These are phyloP conservation scores for Neolamprologus kungweensis DNA, from an alignment of 2,113 vertebrate genomes.

Conservation along the genomic window DNA sequence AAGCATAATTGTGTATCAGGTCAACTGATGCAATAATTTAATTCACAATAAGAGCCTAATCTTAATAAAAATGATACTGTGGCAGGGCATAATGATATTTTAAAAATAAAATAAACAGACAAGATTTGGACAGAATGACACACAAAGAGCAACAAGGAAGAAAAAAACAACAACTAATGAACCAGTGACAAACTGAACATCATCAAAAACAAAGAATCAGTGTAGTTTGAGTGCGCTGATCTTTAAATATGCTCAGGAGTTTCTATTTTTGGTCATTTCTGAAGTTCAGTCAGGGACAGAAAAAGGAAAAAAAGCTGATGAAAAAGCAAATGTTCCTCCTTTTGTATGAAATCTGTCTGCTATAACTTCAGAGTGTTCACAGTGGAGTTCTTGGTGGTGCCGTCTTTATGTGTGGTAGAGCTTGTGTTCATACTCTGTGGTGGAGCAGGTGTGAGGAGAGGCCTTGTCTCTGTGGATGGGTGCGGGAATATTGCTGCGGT, in stretches of 20 bases:
- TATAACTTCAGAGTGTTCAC: neutral
- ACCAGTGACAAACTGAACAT: neutral
- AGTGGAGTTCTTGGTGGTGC: neutral
- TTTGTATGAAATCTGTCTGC: neutral
- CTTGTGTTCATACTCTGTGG: conserved; percentile 63
- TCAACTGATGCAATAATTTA: conserved; percentile 74
- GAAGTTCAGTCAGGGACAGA: neutral
- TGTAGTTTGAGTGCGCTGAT: neutral
- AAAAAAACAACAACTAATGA: neutral
- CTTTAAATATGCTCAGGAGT: conserved; percentile 14
- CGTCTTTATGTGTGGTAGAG: conserved; percentile 40
- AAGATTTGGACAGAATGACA: neutral
- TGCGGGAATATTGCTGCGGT: conserved; percentile 31
- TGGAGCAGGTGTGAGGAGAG: conserved; percentile 42
- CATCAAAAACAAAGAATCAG: neutral
- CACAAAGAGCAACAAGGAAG: neutral
- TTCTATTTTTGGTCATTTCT: neutral
- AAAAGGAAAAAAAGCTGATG: neutral
- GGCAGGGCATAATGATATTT: conserved; percentile 1
- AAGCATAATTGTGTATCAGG: conserved; percentile 51
- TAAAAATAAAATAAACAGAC: neutral
- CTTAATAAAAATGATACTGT: conserved; percentile 31
- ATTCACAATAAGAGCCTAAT: conserved; percentile 26
- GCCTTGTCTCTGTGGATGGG: conserved; percentile 58
- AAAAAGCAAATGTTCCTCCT: neutral